Base-by-base conservation (phyloP, 2,113 vertebrate genomes). In the Aegithalos caudatus region DNA sequence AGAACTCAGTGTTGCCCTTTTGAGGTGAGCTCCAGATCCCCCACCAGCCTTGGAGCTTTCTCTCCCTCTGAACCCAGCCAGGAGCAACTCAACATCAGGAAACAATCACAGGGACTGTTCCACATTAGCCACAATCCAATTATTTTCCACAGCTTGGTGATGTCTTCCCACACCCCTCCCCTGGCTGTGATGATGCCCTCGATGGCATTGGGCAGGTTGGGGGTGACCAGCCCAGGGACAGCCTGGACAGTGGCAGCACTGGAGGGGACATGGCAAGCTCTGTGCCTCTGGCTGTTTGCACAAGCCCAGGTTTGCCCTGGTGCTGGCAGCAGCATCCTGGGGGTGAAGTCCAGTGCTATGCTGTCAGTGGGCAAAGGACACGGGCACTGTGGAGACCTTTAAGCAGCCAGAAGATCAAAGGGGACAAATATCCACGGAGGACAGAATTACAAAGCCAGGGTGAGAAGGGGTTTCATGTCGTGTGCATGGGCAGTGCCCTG, bases 61-160 rank as follows among this genome's bases (percentile, higher is more conserved):
- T 81, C 37, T 88, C 69, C 77, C 57, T 94, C 85, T 93, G 77
- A 90, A 81, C 56, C 38, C 81, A 82, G 70, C 78, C 90, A 96
- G 85, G 42, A 95, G 86, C 62, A 69, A 10, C 57, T 74, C 82
- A 48, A 76, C 90, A 95, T 84, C 88, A 93, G 96, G 95, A 96
- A 96, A 83, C 61, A 14, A 90, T 95, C 88, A 3, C 1, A 57
- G 45, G 65, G 56, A 19, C 81, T 88, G 95, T 66, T 96, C 79
- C 67, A 76, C 71, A 81, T 95, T 78, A 96, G 65, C 92, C 14
- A 1, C 69, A 72, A 61, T 54, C 74, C 87, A 88, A 38, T 77
- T 87, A 48, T 33, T 62, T 47, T 33, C 79, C 3, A 2, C 62
- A 70, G 62, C 58, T 53, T 64, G 22, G 12, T 6, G 47, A 38